Evolutionary conservation across 2,113 vertebrate species (phyloP), one percentile per base, ranked within the genome.

Genomic region (Cercocebus atys): DNA sequence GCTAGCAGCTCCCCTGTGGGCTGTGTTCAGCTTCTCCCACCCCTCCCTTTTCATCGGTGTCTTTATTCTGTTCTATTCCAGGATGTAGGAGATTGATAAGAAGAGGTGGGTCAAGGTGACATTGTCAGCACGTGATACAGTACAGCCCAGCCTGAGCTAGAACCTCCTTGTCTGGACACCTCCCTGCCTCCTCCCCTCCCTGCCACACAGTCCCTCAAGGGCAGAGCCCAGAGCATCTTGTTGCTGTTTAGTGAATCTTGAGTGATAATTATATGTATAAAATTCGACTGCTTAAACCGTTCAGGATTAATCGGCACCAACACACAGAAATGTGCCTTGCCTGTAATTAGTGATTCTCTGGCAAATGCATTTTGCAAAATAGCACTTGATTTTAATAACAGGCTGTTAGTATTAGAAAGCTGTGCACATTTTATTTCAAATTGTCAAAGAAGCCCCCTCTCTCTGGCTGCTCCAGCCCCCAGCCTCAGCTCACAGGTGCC

Each of bases 381-480:
- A 98, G 95, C 97, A 97, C 97, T 98, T 98, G 98, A 98, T 98
- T 98, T 98, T 98, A 98, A 98, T 98, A 97, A 98, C 97, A 98
- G 95, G 91, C 97, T 97, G 94, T 97, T 97, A 93, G 97, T 96
- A 97, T 97, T 97, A 98, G 96, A 96, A 96, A 38, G 0, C 84
- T 81, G 95, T 88, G 75, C 97, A 94, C 85, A 72, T 95, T 97
- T 97, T 79, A 81, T 96, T 98, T 96, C 82, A 97, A 92, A 93
- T 40, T 96, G 86, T 97, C 90, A 70, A 88, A 93, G 96, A 96
- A 97, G 94, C 81, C 88, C 95, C 94, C 76, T 95, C n/a, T 76
- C 57, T 82, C 91, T 61, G 47, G 66, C 32, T 2, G 1, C 52
- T 76, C 86, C 64, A 57, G 72, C 40, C 91, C 87, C 86, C 86